Percentiles rank a stretch among this genome's conserved stretches.
Conservation (phyloP, 2,113 vertebrate species). For the Alaudala cheleensis region DNA sequence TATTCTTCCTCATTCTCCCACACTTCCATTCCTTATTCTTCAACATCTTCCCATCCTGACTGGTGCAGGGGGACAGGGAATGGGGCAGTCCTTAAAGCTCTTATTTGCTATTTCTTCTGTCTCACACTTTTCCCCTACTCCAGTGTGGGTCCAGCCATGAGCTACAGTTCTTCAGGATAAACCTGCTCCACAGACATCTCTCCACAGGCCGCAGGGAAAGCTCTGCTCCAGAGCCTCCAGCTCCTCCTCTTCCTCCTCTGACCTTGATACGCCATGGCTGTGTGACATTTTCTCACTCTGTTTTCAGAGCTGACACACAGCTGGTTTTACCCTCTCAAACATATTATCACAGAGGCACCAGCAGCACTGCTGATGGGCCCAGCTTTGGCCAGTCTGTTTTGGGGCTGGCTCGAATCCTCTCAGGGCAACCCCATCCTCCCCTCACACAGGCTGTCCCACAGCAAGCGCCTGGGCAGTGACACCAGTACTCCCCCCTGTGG, state of each 20-base stretch:
- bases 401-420: fast-evolving
- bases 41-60: not conserved
- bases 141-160: not conserved
- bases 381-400: not conserved
- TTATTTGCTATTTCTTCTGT: not conserved
- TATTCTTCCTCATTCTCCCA: not conserved
- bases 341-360: not conserved
- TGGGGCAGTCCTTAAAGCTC: not conserved
- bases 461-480: fast-evolving
- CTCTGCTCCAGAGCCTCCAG: not conserved
- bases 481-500: fast-evolving
- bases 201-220: not conserved
- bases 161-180: not conserved
- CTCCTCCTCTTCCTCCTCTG: not conserved
- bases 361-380: not conserved
- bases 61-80: not conserved
- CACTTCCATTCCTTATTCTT: not conserved
- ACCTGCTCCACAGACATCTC: not conserved
- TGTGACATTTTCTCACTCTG: not conserved
- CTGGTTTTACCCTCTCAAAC: not conserved
- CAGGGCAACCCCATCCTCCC: not conserved
- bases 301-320: not conserved
- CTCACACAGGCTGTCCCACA: not conserved
- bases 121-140: not conserved
- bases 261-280: not conserved